phyloP scores from a whole-genome alignment of 2,888 invertebrate genomes.

The Digitonthophagus gazella region DNA sequence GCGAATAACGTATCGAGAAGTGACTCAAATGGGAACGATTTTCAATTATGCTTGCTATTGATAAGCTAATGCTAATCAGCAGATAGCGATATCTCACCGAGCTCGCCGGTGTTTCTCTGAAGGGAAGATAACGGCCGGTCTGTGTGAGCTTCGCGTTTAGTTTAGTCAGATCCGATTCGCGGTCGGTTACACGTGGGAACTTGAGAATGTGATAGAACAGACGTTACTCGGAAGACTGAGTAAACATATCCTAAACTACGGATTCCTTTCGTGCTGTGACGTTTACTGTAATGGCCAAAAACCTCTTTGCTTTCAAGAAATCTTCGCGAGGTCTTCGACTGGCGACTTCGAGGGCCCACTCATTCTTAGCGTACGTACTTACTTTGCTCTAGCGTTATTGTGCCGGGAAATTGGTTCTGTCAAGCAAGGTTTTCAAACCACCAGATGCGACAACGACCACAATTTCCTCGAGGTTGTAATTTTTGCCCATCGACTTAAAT shows the following conservation, averaged over 20 bases:
- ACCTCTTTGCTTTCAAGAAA: constrained; percentile 6
- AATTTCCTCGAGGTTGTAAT: not conserved
- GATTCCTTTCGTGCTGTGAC: not conserved
- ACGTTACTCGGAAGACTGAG: not conserved
- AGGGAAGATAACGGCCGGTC: not conserved
- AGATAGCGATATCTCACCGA: not conserved
- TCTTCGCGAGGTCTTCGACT: not conserved
- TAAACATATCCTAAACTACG: not conserved
- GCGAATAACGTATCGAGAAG: too few species aligned
- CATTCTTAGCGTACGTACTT: constrained; percentile 8
- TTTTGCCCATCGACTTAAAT: not conserved
- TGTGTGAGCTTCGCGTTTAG: not conserved
- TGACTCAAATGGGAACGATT: too few species aligned
- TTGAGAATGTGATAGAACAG: not conserved
- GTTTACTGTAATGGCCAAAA: constrained; percentile 1
- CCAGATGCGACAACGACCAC: not conserved
- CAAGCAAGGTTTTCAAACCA: not conserved
- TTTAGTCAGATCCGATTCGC: not conserved
- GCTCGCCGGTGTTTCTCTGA: not conserved
- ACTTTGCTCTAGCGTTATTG: not conserved
- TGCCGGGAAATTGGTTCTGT: constrained; percentile 6
- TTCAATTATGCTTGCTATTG: too few species aligned
- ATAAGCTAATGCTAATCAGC: too few species aligned
- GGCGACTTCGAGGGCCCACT: not conserved
- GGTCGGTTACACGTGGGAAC: not conserved